A percentile compares a stretch with the other conserved stretches of the same genome.
phyloP scores from a whole-genome alignment of 1,140 invertebrate genomes.

The Zaprionus capensis region DNA sequence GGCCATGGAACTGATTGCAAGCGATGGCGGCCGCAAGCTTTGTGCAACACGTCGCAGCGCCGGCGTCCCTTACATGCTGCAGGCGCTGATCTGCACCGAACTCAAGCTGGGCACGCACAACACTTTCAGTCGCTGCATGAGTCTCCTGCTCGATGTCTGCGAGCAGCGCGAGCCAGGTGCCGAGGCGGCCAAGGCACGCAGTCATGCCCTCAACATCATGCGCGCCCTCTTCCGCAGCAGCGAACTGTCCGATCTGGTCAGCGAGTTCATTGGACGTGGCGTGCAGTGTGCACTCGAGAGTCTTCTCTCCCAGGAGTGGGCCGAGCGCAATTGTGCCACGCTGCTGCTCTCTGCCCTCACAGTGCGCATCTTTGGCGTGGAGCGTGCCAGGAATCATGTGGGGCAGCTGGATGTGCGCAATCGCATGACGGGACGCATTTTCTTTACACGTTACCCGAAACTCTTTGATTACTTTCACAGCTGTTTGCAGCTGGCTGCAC shows the following conservation, averaged over 20 bases:
- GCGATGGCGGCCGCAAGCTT: constrained; percentile 19
- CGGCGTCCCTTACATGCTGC: constrained; percentile 94
- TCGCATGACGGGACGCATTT: constrained; percentile 90
- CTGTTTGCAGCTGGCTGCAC: not conserved
- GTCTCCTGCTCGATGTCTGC: constrained; percentile 85
- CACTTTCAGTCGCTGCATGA: constrained; percentile 88
- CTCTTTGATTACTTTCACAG: constrained; percentile 91
- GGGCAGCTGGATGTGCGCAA: constrained; percentile 91
- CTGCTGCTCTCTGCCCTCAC: constrained; percentile 94
- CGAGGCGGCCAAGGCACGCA: constrained; percentile 85
- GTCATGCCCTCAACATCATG: constrained; percentile 94
- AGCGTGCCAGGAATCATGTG: constrained; percentile 88
- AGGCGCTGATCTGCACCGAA: constrained; percentile 91
- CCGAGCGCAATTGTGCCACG: constrained; percentile 94
- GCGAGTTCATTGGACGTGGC: constrained; percentile 89
- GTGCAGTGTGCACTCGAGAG: constrained; percentile 90
- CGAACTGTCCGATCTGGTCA: constrained; percentile 89
- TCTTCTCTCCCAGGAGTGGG: constrained; percentile 91
- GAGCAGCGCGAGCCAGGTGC: not conserved
- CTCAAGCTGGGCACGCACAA: constrained; percentile 85
- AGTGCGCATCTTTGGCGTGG: constrained; percentile 95
- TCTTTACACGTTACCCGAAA: constrained; percentile 93
- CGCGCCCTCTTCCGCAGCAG: constrained; percentile 91
- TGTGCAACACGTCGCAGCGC: constrained; percentile 95
- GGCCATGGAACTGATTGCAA: constrained; percentile 44